Evolutionary conservation across 1,140 invertebrate species (phyloP).

Genomic region (Papilio dardanus): DNA sequence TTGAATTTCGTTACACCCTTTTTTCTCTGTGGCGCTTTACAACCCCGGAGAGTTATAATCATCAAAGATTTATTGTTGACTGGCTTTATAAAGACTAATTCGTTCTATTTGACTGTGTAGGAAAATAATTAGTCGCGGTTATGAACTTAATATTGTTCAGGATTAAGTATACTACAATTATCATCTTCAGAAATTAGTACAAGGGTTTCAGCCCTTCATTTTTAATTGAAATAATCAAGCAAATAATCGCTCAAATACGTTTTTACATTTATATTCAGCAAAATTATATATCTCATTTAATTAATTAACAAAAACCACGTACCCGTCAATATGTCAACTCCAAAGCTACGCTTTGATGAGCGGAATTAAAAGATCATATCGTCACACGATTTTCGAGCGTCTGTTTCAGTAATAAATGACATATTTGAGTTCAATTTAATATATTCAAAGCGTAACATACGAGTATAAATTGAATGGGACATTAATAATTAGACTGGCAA

Average conservation of each 20-base stretch:
- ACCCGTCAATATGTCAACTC: constrained; percentile 18
- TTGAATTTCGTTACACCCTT: constrained; percentile 15
- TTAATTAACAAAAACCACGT: constrained; percentile 6
- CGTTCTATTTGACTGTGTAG: background rate
- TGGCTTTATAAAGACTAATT: background rate
- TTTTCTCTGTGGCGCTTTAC: background rate
- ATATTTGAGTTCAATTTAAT: background rate
- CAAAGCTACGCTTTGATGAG: constrained; percentile 16
- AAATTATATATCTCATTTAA: constrained; percentile 11
- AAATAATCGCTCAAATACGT: no score
- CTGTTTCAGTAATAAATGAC: constrained; percentile 4
- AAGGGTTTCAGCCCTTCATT: no score
- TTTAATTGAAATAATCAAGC: no score
- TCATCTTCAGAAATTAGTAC: no score
- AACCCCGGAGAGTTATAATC: background rate
- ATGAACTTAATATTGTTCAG: no score
- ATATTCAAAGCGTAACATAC: constrained; percentile 1
- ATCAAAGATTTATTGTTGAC: constrained; percentile 24
- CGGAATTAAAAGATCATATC: constrained; percentile 3
- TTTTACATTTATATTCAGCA: no score
- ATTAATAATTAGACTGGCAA: constrained; percentile 18
- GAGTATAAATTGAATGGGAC: background rate
- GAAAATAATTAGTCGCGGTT: no score
- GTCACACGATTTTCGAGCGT: constrained; percentile 1
- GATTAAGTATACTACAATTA: no score